Percentiles rank a stretch among this genome's conserved stretches.
Conservation (phyloP, 2,888 invertebrate species). For the Eristalis tenax region DNA sequence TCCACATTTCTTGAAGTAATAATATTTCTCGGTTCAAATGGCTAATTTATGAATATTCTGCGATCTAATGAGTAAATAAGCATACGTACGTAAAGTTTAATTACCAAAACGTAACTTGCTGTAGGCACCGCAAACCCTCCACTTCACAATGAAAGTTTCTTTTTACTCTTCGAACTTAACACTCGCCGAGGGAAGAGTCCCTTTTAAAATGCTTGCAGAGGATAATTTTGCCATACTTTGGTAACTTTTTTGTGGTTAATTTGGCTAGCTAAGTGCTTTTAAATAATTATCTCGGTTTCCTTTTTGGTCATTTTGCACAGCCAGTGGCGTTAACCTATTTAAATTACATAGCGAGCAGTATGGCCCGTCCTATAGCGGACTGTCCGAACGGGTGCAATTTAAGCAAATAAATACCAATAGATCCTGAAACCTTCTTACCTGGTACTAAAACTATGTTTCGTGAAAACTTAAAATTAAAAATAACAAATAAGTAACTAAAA, state of each 20-base stretch:
- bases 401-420: not conserved
- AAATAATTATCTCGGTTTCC: constrained; percentile 8
- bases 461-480: not conserved
- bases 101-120: not conserved
- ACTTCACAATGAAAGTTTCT: not conserved
- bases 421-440: not conserved
- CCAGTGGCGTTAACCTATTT: not conserved
- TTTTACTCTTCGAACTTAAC: not conserved
- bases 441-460: not conserved
- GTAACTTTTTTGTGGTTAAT: constrained; percentile 12
- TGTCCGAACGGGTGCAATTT: not conserved
- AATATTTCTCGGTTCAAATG: not conserved
- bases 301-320: not conserved
- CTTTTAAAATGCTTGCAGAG: constrained; percentile 1
- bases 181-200: not conserved
- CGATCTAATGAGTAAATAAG: too few species aligned
- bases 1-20: too few species aligned
- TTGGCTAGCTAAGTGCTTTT: not conserved
- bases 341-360: not conserved
- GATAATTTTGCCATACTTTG: not conserved
- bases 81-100: not conserved
- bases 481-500: not conserved
- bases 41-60: not conserved
- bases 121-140: not conserved
- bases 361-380: too few species aligned